Evolutionary conservation across 1,140 invertebrate genomes (phyloP).

Genomic region (Marisa cornuarietis): DNA sequence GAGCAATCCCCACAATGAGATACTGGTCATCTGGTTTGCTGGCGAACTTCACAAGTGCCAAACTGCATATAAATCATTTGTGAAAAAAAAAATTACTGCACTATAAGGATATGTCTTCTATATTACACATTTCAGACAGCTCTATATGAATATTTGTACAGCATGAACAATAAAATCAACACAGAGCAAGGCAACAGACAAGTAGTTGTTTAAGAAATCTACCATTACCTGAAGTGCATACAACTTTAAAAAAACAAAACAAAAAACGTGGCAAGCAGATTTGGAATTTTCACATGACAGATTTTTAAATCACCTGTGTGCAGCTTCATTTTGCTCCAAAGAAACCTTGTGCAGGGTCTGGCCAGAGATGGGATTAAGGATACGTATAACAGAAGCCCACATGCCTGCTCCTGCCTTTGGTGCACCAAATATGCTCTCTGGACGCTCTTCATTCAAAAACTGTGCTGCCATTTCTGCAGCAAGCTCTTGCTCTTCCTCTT

Average conservation of each 20-base stretch:
- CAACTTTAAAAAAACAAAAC: background rate
- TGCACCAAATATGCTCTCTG: constrained; percentile 94
- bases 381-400: constrained; percentile 95
- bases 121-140: background rate
- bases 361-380: constrained; percentile 89
- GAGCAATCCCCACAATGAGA: constrained; percentile 88
- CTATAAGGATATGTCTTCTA: background rate
- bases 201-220: background rate
- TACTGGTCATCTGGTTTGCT: constrained; percentile 78
- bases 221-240: background rate
- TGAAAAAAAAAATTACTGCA: background rate
- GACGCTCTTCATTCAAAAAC: constrained; percentile 93
- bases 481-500: constrained; percentile 93
- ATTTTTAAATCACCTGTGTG: constrained; percentile 76
- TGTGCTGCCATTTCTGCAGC: constrained; percentile 97
- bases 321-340: constrained; percentile 96
- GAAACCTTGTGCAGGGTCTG: constrained; percentile 82
- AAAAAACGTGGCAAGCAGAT: background rate
- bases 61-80: constrained; percentile 68
- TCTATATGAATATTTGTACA: too few species aligned
- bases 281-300: too few species aligned
- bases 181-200: background rate
- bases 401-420: constrained; percentile 95
- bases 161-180: background rate
- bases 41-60: constrained; percentile 78